phyloP scores from a whole-genome alignment of 2,113 vertebrate genomes.

The Gracilinanus agilis region DNA sequence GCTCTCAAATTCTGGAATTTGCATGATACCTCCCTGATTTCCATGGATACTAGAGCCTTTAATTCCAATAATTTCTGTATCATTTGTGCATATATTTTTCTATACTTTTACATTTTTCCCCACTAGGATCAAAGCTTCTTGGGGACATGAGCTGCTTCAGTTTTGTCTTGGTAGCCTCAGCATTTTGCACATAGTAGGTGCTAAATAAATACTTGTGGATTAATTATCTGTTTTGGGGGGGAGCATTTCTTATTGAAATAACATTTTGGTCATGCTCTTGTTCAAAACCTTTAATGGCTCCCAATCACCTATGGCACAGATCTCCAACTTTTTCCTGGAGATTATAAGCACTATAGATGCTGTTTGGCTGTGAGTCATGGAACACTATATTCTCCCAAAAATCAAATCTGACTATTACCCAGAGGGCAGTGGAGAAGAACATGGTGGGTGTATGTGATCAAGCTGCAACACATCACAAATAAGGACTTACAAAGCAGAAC shows the following conservation, averaged over 20 bases:
- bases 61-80: neutral
- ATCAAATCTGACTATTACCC: neutral
- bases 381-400: neutral
- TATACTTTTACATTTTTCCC: neutral
- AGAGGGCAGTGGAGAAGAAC: conserved; percentile 2
- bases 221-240: neutral
- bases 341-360: neutral
- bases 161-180: neutral
- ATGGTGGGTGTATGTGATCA: neutral
- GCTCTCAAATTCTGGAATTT: neutral
- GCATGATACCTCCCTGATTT: neutral
- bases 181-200: neutral
- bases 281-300: neutral
- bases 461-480: neutral
- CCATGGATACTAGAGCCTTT: neutral
- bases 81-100: neutral
- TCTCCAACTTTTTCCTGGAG: neutral
- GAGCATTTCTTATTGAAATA: neutral
- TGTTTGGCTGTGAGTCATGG: neutral
- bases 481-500: neutral
- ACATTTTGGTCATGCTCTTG: no score
- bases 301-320: neutral
- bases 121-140: conserved; percentile 19
- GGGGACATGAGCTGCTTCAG: neutral
- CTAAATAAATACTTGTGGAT: neutral